Evolutionary conservation across 2,113 vertebrate genomes (phyloP).

Genomic region (Talpa occidentalis): DNA sequence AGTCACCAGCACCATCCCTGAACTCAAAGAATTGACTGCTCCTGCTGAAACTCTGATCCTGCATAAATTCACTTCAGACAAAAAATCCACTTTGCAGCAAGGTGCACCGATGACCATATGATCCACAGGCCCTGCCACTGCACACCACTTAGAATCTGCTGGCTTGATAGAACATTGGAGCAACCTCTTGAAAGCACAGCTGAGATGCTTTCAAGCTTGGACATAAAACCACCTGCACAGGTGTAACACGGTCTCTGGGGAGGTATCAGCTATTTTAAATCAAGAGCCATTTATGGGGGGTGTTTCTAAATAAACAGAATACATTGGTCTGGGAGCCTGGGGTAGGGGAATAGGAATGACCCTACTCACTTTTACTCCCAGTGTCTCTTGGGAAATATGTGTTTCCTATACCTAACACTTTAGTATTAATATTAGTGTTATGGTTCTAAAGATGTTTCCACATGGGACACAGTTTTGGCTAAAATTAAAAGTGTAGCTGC

Average conservation of each 20-base stretch:
- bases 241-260: neutral
- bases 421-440: neutral
- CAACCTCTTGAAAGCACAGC: neutral
- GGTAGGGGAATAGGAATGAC: neutral
- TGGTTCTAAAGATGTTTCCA: neutral
- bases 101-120: neutral
- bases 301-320: neutral
- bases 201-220: neutral
- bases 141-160: neutral
- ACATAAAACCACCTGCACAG: neutral
- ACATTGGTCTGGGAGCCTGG: neutral
- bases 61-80: neutral
- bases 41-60: neutral
- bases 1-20: neutral
- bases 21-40: neutral
- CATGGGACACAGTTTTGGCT: neutral
- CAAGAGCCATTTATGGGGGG: neutral
- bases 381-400: neutral
- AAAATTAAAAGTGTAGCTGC: slow-evolving; percentile 23
- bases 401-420: neutral
- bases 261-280: slow-evolving; percentile 4
- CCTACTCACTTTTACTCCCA: neutral
- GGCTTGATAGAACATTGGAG: neutral
- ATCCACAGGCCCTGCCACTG: neutral
- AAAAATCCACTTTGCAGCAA: neutral